Evolutionary conservation across 2,888 invertebrate species (phyloP).

Genomic region (Drosophila colorata): DNA sequence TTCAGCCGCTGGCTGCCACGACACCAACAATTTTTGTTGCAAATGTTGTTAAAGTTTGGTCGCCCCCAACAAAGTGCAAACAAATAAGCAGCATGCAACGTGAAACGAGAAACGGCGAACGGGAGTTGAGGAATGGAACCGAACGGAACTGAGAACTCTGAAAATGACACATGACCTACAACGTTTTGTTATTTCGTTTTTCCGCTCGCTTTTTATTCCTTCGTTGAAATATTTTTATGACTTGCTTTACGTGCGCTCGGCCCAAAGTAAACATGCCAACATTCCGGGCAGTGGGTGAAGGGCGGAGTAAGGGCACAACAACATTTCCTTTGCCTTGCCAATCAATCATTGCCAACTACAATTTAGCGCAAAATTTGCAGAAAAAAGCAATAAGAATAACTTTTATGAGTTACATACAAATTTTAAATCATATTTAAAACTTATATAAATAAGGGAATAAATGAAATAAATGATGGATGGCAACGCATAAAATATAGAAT

Average conservation of each 20-base stretch:
- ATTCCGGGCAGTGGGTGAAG: neutral
- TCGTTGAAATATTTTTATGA: slow-evolving; percentile 76
- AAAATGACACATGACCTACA: slow-evolving; percentile 77
- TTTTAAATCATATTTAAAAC: slow-evolving; percentile 32
- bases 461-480: slow-evolving; percentile 29
- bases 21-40: slow-evolving; percentile 48
- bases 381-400: slow-evolving; percentile 27
- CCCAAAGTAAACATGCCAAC: slow-evolving; percentile 54
- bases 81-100: slow-evolving; percentile 71
- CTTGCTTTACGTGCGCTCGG: slow-evolving; percentile 65
- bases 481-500: slow-evolving; percentile 3
- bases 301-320: neutral
- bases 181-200: slow-evolving; percentile 64
- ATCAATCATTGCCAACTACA: slow-evolving; percentile 75
- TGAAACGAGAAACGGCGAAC: neutral
- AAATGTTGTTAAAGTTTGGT: slow-evolving; percentile 53
- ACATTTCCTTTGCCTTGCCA: slow-evolving; percentile 40
- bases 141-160: slow-evolving; percentile 54
- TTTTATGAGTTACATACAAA: slow-evolving; percentile 34
- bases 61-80: slow-evolving; percentile 57
- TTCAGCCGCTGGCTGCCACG: slow-evolving; percentile 50
- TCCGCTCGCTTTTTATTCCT: slow-evolving; percentile 45
- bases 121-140: slow-evolving; percentile 12
- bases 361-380: slow-evolving; percentile 71
- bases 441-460: slow-evolving; percentile 11